Base-by-base conservation (phyloP, 2,888 invertebrate genomes). In the Silvanus unidentatus region DNA sequence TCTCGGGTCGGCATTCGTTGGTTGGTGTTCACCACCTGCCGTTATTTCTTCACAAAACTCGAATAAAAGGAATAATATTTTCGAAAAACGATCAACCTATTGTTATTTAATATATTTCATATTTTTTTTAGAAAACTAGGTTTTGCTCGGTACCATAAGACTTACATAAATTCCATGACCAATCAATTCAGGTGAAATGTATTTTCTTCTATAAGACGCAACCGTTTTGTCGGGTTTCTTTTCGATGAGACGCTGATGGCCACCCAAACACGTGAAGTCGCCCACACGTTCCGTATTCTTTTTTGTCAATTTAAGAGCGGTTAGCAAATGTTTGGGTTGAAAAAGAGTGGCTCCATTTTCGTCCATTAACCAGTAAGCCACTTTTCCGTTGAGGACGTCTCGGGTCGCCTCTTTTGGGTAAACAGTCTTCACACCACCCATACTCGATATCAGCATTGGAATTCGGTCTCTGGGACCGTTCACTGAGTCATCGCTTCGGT, bases 381-480 rank as follows among this genome's bases (percentile, higher is more conserved):
- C 80, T 71, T 84, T 78, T 4, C 88, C 88, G 1, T 84, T 81
- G 10, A 88, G 70, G 0, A 88, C 86, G 16, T 82, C 81, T 16
- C 85, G 77, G 45, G 86, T 83, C 0, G 85, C 84, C 69, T 87
- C 86, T 37, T 83, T 76, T 0, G 88, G 88, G 2, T 86, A 81
- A 1, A 88, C 86, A 2, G 84, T 82, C 61, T 84, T 85, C 16
- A 84, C 68, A 2, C 86, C 84, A 58, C 43, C 63, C 64, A n/a
- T 32, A 37, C 15, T 37, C 42, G 58, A 59, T 15, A 66, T 63
- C 39, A 68, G 45, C 48, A 68, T 53, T 9, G 69, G 66, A 12
- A 67, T 45, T 35, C 61, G 58, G 34, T 53, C 49, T 12, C 8
- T 40, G 42, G 35, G 35, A 4, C 40, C 49, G 2, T 36, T 40